Evolutionary conservation across 2,113 vertebrate genomes (phyloP).

Genomic region (Tonatia bakeri): DNA sequence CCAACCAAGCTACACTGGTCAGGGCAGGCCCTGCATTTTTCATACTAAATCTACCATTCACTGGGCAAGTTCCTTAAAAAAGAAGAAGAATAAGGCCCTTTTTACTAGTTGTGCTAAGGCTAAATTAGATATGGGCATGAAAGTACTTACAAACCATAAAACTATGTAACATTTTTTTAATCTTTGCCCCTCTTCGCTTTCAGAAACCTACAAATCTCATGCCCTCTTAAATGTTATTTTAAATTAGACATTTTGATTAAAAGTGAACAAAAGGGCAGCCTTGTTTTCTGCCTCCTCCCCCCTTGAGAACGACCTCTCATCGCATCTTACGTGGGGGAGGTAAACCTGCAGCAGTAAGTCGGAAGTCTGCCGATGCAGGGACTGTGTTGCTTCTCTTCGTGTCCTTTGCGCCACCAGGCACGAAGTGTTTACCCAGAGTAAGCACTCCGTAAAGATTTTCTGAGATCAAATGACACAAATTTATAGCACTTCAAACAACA

Average conservation of each 20-base stretch:
- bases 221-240: constrained; percentile 8
- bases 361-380: background rate
- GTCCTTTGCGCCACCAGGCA: background rate
- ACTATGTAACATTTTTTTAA: background rate
- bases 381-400: background rate
- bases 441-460: background rate
- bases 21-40: background rate
- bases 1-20: too few relatives aligned
- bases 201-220: constrained; percentile 25
- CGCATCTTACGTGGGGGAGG: background rate
- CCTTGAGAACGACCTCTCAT: background rate
- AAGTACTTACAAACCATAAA: background rate
- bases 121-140: constrained; percentile 12
- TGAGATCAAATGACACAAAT: background rate
- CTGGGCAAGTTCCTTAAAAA: background rate
- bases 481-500: background rate
- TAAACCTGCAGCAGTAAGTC: background rate
- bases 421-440: background rate
- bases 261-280: background rate
- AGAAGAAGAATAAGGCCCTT: background rate
- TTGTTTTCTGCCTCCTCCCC: background rate
- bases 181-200: background rate
- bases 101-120: constrained; percentile 4
- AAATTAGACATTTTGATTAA: constrained; percentile 51
- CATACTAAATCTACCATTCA: background rate